phyloP scores from a whole-genome alignment of 1,140 invertebrate genomes.

The Akabosia matsudoensis region DNA sequence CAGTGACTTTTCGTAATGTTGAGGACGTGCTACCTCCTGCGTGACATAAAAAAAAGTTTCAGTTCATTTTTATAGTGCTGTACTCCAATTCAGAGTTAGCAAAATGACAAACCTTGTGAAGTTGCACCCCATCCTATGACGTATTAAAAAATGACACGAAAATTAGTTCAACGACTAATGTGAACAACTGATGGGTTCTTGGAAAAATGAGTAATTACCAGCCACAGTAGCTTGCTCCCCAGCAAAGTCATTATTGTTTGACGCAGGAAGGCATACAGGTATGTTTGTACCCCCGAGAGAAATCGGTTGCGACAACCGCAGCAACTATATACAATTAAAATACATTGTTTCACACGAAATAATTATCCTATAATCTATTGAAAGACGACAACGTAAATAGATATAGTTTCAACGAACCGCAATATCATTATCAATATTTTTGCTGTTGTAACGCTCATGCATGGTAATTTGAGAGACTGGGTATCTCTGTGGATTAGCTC shows the following conservation, averaged over 20 bases:
- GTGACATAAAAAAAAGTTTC: conserved; percentile 6
- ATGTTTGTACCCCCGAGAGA: conserved; percentile 13
- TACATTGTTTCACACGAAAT: neutral
- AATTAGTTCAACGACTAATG: neutral
- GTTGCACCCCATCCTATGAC: conserved; percentile 33
- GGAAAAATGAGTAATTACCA: conserved; percentile 2
- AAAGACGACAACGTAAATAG: neutral
- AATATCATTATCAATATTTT: conserved; percentile 17
- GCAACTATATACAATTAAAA: neutral
- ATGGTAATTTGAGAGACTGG: conserved; percentile 1
- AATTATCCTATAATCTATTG: too few species aligned
- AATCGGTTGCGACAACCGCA: conserved; percentile 21
- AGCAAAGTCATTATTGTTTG: conserved; percentile 33
- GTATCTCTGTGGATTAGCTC: neutral
- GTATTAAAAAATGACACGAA: neutral
- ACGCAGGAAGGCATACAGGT: conserved; percentile 38
- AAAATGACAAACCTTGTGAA: neutral
- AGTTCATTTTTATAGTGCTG: neutral
- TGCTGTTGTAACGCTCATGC: conserved; percentile 21
- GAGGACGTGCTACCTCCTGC: conserved; percentile 23
- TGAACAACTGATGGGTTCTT: neutral
- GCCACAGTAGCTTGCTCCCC: conserved; percentile 31
- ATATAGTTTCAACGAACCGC: neutral
- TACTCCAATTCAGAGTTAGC: neutral
- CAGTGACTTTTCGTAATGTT: conserved; percentile 26